Evolutionary conservation across 2,888 invertebrate species (phyloP), one percentile per base, ranked within the genome.

Genomic region (Perdita meconis): DNA sequence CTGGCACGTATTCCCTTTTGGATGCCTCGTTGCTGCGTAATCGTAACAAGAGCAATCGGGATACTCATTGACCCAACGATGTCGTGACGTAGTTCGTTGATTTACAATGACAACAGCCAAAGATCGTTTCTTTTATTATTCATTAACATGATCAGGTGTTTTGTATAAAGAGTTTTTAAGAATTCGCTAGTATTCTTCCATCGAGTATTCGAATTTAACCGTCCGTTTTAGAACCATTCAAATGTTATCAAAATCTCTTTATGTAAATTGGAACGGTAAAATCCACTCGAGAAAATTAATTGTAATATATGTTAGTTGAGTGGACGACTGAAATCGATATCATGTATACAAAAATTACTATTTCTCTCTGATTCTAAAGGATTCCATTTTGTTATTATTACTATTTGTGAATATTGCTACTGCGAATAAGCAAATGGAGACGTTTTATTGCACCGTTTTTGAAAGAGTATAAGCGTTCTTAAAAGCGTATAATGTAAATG

Each of bases 1-100:
- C 97, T 0, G 97, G 97, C 93, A 96, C 96, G 0, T 97, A 97
- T 93, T 96, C 96, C 61, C 94, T 97, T 71, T 94, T 94, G 8
- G 93, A 94, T 89, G 94, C 93, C 34, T 91, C 91, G 2, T 71
- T 91, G 30, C 78, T 90, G 24, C 88, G 89, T 10, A 88, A 85
- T 80, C 88, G 91, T 40, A 88, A 86, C 71, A 88, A 88, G 61
- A 86, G 71, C 74, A 83, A 88, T 83, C 79, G 80, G 66, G 74
- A 82, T 47, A 63, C 66, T 36, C 71, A 78, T 67, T 79, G 72
- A 79, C 40, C 44, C n/a, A 61, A 68, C 61, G 38, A 42, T 26
- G 38, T 30, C 53, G 42, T 8, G 38, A 55, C 13, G 51, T 70
- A 64, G 47, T 16, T 57, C 36, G 8, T 53, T 61, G 19, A 57